Evolutionary conservation across 2,113 vertebrate species (phyloP), one percentile per base, ranked within the genome.

Genomic region (Mohoua ochrocephala): DNA sequence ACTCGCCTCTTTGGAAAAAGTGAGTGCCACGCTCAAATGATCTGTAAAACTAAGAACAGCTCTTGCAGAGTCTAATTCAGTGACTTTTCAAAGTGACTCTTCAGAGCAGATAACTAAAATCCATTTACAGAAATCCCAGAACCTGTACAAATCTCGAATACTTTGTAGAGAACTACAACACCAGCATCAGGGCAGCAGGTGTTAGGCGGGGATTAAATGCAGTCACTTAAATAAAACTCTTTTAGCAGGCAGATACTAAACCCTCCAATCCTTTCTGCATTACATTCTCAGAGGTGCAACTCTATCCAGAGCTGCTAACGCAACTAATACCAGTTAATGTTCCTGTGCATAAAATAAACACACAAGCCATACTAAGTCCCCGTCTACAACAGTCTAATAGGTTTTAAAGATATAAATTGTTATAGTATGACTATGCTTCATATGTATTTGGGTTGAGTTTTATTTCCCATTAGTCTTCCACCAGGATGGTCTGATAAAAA

Each of bases 71-170:
- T 42, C 33, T 78, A 63, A 89, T 64, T 71, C 65, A 33, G n/a
- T 41, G 60, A 47, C 50, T 82, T 87, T 56, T 64, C 77, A 87
- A 22, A n/a, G n/a, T n/a, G n/a, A 18, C 52, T 91, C 87, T 87
- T 91, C 52, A 63, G 59, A 80, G 56, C 23, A 71, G 82, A 79
- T 52, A 92, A 85, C 61, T 68, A 15, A 83, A 92, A 88, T 11
- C 65, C 53, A 68, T 85, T 91, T 60, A 60, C n/a, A 79, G 50
- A 89, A 91, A 86, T 7, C 8, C 16, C 60, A 67, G 80, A 23
- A 56, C 5, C 68, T 39, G 24, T n/a, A 56, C 39, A 61, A 54
- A 54, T 89, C 42, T 67, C 37, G n/a, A 95, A 84, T 30, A 41
- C 59, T 91, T 84, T 28, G 21, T 22, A 35, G 35, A 84, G n/a